A percentile compares a stretch with the other conserved stretches of the same genome.
phyloP scores from a whole-genome alignment of 2,888 invertebrate species.

The Parascotia fuliginaria region DNA sequence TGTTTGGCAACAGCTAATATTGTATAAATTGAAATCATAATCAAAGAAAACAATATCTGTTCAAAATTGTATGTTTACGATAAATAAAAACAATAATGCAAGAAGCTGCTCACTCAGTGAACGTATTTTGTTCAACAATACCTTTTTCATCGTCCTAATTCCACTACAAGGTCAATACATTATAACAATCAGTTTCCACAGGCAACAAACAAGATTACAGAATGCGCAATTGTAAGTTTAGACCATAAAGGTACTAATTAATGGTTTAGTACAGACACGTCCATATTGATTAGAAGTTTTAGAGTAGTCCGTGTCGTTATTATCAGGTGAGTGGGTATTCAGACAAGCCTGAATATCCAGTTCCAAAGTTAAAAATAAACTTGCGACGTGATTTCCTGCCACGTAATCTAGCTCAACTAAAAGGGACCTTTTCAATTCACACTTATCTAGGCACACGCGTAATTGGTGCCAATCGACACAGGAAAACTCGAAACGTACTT shows the following conservation, averaged over 20 bases:
- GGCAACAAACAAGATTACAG: background rate
- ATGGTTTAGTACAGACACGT: conserved; percentile 18
- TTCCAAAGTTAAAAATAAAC: conserved; percentile 30
- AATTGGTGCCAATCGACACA: conserved; percentile 27
- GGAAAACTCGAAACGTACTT: conserved; percentile 19
- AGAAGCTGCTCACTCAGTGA: conserved; percentile 29
- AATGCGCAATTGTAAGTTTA: background rate
- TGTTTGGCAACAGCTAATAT: too few species aligned
- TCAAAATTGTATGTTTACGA: conserved; percentile 28
- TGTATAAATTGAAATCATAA: too few species aligned
- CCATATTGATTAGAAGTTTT: conserved; percentile 24
- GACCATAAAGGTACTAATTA: conserved; percentile 12
- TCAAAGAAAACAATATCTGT: too few species aligned
- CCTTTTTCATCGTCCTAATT: conserved; percentile 19
- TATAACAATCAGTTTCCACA: background rate
- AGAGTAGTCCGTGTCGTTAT: conserved; percentile 22
- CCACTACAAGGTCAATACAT: conserved; percentile 18
- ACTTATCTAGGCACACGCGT: conserved; percentile 24
- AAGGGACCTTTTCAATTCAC: conserved; percentile 25
- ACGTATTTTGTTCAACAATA: conserved; percentile 22
- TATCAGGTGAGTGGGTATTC: conserved; percentile 28
- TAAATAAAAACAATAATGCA: conserved; percentile 31
- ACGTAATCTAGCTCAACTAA: conserved; percentile 21
- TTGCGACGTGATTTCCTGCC: conserved; percentile 24
- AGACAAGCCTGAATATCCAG: conserved; percentile 25